These are phyloP conservation scores for Salvelinus fontinalis DNA, from an alignment of 2,113 vertebrate species.

Conservation along the genomic window DNA sequence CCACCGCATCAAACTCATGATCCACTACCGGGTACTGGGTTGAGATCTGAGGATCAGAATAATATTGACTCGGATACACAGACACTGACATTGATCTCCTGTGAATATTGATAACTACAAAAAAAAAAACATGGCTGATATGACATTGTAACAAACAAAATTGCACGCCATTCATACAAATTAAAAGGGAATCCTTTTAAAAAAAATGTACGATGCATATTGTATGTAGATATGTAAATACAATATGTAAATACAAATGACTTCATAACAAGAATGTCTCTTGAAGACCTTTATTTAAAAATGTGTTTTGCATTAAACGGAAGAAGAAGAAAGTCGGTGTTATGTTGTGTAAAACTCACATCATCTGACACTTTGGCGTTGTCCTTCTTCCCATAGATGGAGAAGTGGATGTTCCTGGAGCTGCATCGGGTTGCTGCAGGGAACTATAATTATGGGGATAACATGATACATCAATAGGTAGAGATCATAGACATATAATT, in stretches of 20 bases:
- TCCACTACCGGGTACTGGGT: conserved; percentile 96
- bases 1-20: conserved; percentile 96
- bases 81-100: too few relatives aligned
- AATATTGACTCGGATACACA: too few relatives aligned
- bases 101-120: neutral
- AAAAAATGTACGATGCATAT: neutral
- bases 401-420: conserved; percentile 83
- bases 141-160: too few relatives aligned
- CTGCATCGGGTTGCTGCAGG: conserved; percentile 61
- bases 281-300: neutral
- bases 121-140: neutral
- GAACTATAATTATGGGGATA: conserved; percentile 56
- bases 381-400: conserved; percentile 78
- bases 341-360: conserved; percentile 73
- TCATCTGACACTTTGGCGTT: conserved; percentile 85
- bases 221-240: too few relatives aligned
- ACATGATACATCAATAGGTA: neutral
- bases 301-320: neutral
- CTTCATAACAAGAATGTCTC: too few relatives aligned
- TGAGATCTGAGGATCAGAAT: conserved; percentile 80
- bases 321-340: too few relatives aligned
- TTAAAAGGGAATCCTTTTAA: too few relatives aligned
- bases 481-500: too few relatives aligned
- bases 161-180: too few relatives aligned
- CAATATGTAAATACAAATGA: neutral